Percentiles rank a stretch among this genome's conserved stretches.
Evolutionary conservation across 2,888 invertebrate species (phyloP).

Genomic region (Nymphalis c-album): DNA sequence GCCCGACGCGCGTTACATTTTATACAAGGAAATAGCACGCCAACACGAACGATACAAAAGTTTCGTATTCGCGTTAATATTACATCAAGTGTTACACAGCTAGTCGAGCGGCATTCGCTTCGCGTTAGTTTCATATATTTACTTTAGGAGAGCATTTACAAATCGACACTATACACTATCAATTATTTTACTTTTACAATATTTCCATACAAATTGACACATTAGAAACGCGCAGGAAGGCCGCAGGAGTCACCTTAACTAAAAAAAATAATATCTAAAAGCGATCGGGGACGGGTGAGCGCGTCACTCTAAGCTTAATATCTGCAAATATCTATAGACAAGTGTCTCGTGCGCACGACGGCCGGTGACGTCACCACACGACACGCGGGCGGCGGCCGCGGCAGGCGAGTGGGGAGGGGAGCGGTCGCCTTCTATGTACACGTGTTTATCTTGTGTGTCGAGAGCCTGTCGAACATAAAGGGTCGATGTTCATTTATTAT

Average conservation of each 20-base stretch:
- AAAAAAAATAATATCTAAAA: not conserved
- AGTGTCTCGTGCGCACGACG: conserved; percentile 9
- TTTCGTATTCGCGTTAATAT: not conserved
- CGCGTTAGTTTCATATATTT: conserved; percentile 18
- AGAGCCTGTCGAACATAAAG: conserved; percentile 44
- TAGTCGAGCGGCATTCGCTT: conserved; percentile 22
- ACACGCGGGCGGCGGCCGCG: too few relatives aligned
- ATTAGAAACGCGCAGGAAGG: conserved; percentile 29
- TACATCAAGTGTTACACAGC: conserved; percentile 9
- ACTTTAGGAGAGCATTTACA: conserved; percentile 37
- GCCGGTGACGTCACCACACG: too few relatives aligned
- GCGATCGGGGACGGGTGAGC: not conserved
- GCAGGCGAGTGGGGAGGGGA: conserved; percentile 43
- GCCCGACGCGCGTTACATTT: conserved; percentile 8
- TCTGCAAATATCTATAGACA: not conserved
- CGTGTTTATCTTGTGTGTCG: conserved; percentile 50
- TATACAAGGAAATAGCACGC: conserved; percentile 17
- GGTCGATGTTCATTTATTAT: not conserved
- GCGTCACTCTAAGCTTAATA: not conserved
- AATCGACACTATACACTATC: conserved; percentile 38
- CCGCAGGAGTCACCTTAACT: conserved; percentile 13
- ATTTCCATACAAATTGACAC: conserved; percentile 42
- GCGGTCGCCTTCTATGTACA: conserved; percentile 60
- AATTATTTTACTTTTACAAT: conserved; percentile 30
- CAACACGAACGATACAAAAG: not conserved